Percentiles rank a stretch among this genome's conserved stretches.
phyloP scores from a whole-genome alignment of 2,113 vertebrate species.

The zebrafish (Danio rerio) region GRCz12tu NC_133199.1:42695001-42695500 shows the following conservation, averaged over 20 bases:
- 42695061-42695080: too few species aligned
- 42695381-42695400: background rate
- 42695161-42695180: constrained; percentile 16
- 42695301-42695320: constrained; percentile 10
- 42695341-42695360: background rate
- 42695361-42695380: background rate
- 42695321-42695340: constrained; percentile 21
- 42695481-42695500: background rate
- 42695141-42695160: background rate
- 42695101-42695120: too few species aligned
- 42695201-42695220: constrained; percentile 12
- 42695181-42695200: constrained; percentile 15
- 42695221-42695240: constrained; percentile 39
- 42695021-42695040: too few species aligned
- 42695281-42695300: constrained; percentile 13
- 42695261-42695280: constrained; percentile 21
- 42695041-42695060: too few species aligned
- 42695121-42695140: background rate
- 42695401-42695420: background rate
- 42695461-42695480: background rate
- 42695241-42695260: constrained; percentile 25
- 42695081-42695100: too few species aligned
- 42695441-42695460: background rate
- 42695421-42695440: background rate
- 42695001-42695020: too few species aligned